Conservation (phyloP, 2,113 vertebrate species). For the Osmerus mordax region DNA sequence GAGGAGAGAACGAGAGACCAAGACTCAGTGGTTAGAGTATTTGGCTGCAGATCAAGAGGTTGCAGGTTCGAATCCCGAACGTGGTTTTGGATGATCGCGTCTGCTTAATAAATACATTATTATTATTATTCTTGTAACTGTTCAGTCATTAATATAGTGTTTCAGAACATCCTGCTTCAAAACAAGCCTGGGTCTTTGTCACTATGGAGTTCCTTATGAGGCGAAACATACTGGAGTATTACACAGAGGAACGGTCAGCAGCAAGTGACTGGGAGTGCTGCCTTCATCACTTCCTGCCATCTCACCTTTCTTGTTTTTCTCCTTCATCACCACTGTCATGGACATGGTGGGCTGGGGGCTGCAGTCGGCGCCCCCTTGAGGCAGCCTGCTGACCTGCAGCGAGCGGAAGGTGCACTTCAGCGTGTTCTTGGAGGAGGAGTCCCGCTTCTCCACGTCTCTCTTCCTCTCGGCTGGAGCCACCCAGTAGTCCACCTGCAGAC, state of each 20-base stretch:
- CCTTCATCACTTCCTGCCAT: not conserved
- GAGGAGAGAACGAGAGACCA: slow-evolving; percentile 22
- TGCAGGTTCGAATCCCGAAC: too few species aligned
- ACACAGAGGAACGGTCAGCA: not conserved
- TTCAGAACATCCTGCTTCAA: too few species aligned
- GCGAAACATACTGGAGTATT: not conserved
- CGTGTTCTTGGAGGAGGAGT: slow-evolving; percentile 87
- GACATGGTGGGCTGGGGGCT: slow-evolving; percentile 85
- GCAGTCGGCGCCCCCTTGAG: slow-evolving; percentile 76
- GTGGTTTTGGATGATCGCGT: too few species aligned
- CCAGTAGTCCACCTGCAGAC: slow-evolving; percentile 98
- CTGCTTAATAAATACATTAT: too few species aligned
- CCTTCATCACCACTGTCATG: slow-evolving; percentile 96
- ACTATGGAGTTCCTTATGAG: not conserved
- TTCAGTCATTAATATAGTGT: too few species aligned
- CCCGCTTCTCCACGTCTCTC: slow-evolving; percentile 88
- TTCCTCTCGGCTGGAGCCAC: slow-evolving; percentile 85
- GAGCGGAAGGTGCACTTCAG: slow-evolving; percentile 99
- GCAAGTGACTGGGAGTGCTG: not conserved
- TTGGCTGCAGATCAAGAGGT: not conserved
- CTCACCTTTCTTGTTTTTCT: slow-evolving; percentile 97
- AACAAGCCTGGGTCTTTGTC: too few species aligned
- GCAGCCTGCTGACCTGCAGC: slow-evolving; percentile 97
- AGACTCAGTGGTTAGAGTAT: slow-evolving; percentile 1
- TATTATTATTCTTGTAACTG: too few species aligned